A percentile compares a stretch with the other conserved stretches of the same genome.
Conservation (phyloP, 2,888 invertebrate genomes). For the Phorcus lineatus region DNA sequence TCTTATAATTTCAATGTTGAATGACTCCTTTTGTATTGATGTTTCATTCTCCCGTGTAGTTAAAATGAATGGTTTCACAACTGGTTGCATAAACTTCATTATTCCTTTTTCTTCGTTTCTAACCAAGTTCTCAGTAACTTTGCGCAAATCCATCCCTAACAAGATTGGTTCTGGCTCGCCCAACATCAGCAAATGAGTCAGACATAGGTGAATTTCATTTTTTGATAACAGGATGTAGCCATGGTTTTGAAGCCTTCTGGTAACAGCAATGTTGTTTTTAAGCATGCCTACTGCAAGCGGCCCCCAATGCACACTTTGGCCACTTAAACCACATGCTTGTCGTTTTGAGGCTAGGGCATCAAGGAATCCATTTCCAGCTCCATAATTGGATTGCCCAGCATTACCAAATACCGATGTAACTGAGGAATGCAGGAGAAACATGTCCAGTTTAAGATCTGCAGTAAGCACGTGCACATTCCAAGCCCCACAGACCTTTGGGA, state of each 20-base stretch:
- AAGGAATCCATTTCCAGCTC: constrained; percentile 61
- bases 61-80: neutral
- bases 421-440: constrained; percentile 62
- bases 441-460: constrained; percentile 48
- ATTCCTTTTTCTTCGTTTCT: neutral
- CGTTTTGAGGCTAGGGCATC: constrained; percentile 58
- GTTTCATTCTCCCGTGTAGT: constrained; percentile 16
- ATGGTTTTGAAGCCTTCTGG: constrained; percentile 26
- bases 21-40: neutral
- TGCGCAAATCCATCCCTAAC: constrained; percentile 22
- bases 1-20: constrained; percentile 34
- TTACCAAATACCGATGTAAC: constrained; percentile 58
- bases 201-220: constrained; percentile 25
- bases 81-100: neutral
- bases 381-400: constrained; percentile 60
- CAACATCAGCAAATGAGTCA: constrained; percentile 44
- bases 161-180: constrained; percentile 42
- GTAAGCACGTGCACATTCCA: constrained; percentile 61
- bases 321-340: constrained; percentile 43
- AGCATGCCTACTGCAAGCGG: constrained; percentile 56
- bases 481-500: constrained; percentile 59
- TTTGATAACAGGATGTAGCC: constrained; percentile 34
- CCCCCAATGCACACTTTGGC: constrained; percentile 63
- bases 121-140: neutral
- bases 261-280: constrained; percentile 9